Conservation (phyloP, 2,888 invertebrate genomes). For the Trachelus stipa region DNA sequence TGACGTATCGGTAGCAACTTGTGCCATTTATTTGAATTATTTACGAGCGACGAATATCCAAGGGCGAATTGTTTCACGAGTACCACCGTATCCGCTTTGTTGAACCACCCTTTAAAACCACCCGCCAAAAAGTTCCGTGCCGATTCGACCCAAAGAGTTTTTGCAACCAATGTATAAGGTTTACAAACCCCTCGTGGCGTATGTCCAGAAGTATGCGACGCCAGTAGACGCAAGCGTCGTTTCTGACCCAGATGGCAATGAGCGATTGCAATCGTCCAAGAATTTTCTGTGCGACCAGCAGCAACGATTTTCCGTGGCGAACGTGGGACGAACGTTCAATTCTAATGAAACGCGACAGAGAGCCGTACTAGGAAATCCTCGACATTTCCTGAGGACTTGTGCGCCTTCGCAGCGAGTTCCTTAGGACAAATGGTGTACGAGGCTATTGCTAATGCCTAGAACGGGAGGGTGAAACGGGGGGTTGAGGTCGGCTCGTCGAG, state of each 20-base stretch:
- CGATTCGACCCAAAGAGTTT: not conserved
- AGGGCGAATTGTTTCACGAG: constrained; percentile 27
- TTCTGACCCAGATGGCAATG: not conserved
- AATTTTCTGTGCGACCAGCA: not conserved
- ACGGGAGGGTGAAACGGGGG: constrained; percentile 6
- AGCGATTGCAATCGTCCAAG: not conserved
- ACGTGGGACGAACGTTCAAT: not conserved
- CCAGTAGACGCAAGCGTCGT: not conserved
- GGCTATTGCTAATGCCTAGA: not conserved
- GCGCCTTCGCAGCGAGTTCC: not conserved
- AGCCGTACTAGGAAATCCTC: not conserved
- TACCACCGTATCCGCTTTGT: not conserved
- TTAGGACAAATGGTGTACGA: not conserved
- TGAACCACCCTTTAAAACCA: not conserved
- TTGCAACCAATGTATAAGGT: not conserved
- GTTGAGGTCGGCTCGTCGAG: constrained; percentile 34
- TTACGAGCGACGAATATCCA: constrained; percentile 46
- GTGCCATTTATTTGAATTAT: constrained; percentile 33
- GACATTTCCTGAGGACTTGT: not conserved
- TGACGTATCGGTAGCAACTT: constrained; percentile 34
- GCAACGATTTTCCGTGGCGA: not conserved
- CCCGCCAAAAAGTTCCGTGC: not conserved
- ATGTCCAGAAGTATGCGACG: not conserved
- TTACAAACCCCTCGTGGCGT: not conserved
- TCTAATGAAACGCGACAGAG: not conserved